phyloP scores from a whole-genome alignment of 1,140 invertebrate genomes.

The Manduca sexta region DNA sequence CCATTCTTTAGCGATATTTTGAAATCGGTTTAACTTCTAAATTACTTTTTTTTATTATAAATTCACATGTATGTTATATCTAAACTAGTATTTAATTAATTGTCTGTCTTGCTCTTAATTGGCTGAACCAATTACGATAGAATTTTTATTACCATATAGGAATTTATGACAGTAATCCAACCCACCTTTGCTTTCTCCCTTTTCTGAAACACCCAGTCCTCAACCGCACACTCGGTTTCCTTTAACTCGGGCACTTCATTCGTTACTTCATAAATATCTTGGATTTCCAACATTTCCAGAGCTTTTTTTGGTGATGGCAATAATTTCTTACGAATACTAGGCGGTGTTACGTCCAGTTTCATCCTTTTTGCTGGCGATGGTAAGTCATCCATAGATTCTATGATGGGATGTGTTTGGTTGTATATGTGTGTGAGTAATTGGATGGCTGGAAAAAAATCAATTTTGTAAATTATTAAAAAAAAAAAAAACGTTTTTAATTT shows the following conservation, averaged over 20 bases:
- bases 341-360: constrained; percentile 16
- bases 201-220: constrained; percentile 68
- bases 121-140: too few relatives aligned
- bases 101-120: too few relatives aligned
- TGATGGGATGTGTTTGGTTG: constrained; percentile 66
- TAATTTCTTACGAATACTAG: constrained; percentile 3
- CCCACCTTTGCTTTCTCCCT: constrained; percentile 63
- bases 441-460: constrained; percentile 50
- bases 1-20: too few relatives aligned
- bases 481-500: too few relatives aligned
- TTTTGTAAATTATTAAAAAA: too few relatives aligned
- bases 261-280: constrained; percentile 33
- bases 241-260: constrained; percentile 38
- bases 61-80: too few relatives aligned
- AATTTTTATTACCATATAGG: too few relatives aligned
- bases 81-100: too few relatives aligned
- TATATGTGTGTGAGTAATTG: constrained; percentile 66
- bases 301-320: constrained; percentile 3
- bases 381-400: constrained; percentile 32
- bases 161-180: too few relatives aligned
- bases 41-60: too few relatives aligned
- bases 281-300: constrained; percentile 6
- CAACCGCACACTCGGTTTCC: constrained; percentile 41
- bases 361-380: constrained; percentile 42
- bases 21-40: too few relatives aligned